Base-by-base conservation (phyloP, 2,113 vertebrate genomes). In the Eulacestoma nigropectus region DNA sequence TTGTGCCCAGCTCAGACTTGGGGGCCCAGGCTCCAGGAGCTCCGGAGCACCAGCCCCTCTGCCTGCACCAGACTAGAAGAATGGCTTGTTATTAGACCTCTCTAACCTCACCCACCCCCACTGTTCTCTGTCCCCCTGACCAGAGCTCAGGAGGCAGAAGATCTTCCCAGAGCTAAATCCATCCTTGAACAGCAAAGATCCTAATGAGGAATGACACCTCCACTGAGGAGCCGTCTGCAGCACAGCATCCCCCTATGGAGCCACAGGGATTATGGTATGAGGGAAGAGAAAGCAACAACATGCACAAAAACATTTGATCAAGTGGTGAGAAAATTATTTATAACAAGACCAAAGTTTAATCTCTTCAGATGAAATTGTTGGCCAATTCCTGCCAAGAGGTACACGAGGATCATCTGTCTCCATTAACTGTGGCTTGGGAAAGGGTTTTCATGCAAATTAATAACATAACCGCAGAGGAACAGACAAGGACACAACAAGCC, bases 271-370 rank as follows among this genome's bases (percentile, higher is more conserved):
- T 37, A 18, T 25, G 50, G 37, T 2, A 29, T 1, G 73, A 86
- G 89, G 64, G 82, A 59, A 95, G 56, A 73, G 90, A 75, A 89
- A 80, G 81, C 86, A 85, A 27, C 65, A 80, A 69, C 65, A 4
- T 12, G 30, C 19, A 23, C 73, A 60, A 60, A 84, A 78, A 13
- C 70, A 22, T 85, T 93, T 97, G 94, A 97, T 97, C 95, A 95
- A 97, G 92, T 6, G 49, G 74, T 84, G 84, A 81, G 95, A 91
- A 95, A 96, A 95, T 96, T 60, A 93, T 94, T 97, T 95, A 56
- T 89, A 95, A 88, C 93, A 89, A 93, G 95, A 97, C 87, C 94
- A 96, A 94, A 96, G 93, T 96, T 95, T 95, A 97, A 97, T 96
- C 94, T 96, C 91, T 79, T 93, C 96, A 96, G 95, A 96, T 97